A percentile compares a stretch with the other conserved stretches of the same genome.
These are phyloP conservation scores for Drosophila bocki DNA, from an alignment of 1,140 invertebrate species.

Conservation along the genomic window DNA sequence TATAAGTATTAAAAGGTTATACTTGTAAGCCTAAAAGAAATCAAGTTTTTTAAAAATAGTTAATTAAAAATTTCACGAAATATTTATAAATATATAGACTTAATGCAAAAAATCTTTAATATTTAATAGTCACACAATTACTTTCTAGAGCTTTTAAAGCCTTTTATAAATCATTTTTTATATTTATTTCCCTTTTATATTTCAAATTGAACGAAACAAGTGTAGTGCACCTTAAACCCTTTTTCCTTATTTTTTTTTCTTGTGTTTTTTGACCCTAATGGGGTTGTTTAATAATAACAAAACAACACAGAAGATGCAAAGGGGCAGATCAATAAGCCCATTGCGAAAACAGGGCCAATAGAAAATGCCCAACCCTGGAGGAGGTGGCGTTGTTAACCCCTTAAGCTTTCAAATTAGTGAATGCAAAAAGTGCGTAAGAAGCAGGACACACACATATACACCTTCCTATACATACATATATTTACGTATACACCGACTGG, in stretches of 20 bases:
- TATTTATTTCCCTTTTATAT: not conserved
- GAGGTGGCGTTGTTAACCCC: conserved; percentile 33
- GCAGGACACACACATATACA: conserved; percentile 39
- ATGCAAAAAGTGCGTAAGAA: conserved; percentile 80
- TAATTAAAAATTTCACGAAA: too few species aligned
- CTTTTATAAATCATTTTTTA: fast-evolving
- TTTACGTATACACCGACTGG: conserved; percentile 43
- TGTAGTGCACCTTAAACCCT: not conserved
- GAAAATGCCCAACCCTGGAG: conserved; percentile 39
- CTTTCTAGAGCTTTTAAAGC: not conserved
- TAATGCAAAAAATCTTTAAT: not conserved
- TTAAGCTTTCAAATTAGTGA: conserved; percentile 73
- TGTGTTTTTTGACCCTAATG: conserved; percentile 56
- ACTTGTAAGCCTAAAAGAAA: not conserved
- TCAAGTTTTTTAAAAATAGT: not conserved
- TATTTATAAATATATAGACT: not conserved
- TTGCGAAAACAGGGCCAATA: conserved; percentile 65
- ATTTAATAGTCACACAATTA: not conserved
- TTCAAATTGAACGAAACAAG: not conserved
- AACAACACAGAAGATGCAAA: conserved; percentile 54
- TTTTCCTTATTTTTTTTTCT: not conserved
- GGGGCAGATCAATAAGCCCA: conserved; percentile 73
- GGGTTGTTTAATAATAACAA: conserved; percentile 79
- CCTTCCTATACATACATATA: conserved; percentile 2
- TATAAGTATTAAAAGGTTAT: not conserved